These are phyloP conservation scores for Maylandia zebra DNA, from an alignment of 2,113 vertebrate species.

Conservation along the genomic window DNA sequence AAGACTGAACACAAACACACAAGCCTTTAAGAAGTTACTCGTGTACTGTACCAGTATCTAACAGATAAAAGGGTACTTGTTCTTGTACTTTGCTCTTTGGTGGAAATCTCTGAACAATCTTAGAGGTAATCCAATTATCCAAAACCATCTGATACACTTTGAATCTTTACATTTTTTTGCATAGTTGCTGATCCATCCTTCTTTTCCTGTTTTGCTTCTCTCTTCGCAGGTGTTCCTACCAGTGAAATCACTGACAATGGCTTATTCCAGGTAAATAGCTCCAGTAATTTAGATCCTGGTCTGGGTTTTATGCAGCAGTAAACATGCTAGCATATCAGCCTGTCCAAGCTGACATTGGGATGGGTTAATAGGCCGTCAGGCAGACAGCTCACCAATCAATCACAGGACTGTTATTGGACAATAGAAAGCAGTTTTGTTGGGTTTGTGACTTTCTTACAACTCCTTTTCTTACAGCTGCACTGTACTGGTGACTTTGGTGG, in stretches of 20 bases:
- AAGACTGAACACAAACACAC: not conserved
- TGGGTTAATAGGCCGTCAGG: not conserved
- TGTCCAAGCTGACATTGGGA: not conserved
- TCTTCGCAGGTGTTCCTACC: constrained; percentile 1
- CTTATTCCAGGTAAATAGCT: not conserved
- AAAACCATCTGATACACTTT: not conserved
- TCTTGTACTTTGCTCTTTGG: not conserved
- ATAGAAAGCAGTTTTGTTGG: not conserved
- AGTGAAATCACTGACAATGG: constrained; percentile 1
- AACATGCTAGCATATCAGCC: not conserved
- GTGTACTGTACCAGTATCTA: not conserved
- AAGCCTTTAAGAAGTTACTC: not conserved
- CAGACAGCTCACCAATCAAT: not conserved
- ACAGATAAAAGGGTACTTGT: not conserved
- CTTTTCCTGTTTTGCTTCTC: not conserved
- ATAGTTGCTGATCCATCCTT: not conserved
- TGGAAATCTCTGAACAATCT: not conserved
- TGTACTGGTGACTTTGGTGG: not conserved
- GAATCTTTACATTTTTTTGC: not conserved
- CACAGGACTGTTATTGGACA: not conserved
- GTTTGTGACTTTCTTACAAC: not conserved
- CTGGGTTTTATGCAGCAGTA: not conserved
- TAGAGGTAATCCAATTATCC: not conserved
- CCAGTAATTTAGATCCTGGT: constrained; percentile 3
- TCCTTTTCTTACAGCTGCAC: not conserved